Base-by-base conservation (phyloP, 1,140 invertebrate species). In the Rhagoletis zephyria region DNA sequence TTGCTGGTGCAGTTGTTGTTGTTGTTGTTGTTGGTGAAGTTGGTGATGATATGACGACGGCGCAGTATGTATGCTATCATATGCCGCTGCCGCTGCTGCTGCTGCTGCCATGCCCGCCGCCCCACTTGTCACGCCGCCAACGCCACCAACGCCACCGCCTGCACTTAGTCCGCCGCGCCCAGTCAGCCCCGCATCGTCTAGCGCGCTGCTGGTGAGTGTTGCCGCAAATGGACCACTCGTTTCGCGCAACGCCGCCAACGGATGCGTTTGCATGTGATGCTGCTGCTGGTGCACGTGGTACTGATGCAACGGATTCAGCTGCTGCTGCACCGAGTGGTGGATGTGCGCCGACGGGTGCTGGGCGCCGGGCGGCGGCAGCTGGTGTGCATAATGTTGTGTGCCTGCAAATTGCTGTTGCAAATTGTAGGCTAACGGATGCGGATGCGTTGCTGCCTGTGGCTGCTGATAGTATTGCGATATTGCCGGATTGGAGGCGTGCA, bases 401-500 rank as follows among this genome's bases (percentile, higher is more conserved):
- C 91, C 91, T 7, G 91, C 90, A 19, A 92, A 92, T 56, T 92
- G 91, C 64, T 92, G 91, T 70, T 92, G 91, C 88, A 92, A 88
- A 86, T 92, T 92, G 45, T 92, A 91, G 42, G 91, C 89, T 87
- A 92, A 30, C 67, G 85, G 87, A 59, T 88, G 88, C 81, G 61
- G 81, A 67, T 87, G 86, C 65, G 51, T 16, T n/a, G 86, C 85
- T 87, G 88, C n/a, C 89, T 90, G 67, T 91, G 89, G 87, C 92
- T 90, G 85, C 81, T 91, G 90, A 88, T 93, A 92, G 67, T 92
- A 90, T 89, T 93, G 92, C 88, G 92, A 92, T 45, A 93, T 90
- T 89, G 92, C 92, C 88, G 92, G 92, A 90, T 93, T 93, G 42
- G 92, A 93, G 89, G 92, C 90, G 88, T 93, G 91, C 89, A 93